A percentile compares a stretch with the other conserved stretches of the same genome.
These are phyloP conservation scores for Myathropa florea DNA, from an alignment of 2,888 invertebrate genomes.

Conservation along the genomic window DNA sequence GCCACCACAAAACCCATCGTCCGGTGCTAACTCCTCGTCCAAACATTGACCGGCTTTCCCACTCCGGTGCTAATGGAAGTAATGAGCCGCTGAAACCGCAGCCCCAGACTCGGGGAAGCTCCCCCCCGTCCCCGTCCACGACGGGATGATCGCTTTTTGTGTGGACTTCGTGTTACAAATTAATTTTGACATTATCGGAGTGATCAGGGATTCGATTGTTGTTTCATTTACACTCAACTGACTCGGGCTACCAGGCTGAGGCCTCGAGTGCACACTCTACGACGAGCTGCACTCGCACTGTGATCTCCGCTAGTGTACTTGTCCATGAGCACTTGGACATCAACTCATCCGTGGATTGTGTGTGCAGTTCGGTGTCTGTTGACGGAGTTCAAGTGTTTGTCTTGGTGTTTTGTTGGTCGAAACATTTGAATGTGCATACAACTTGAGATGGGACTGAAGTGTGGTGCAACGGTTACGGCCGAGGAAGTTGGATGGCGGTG, in stretches of 20 bases:
- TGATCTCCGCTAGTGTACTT: constrained; percentile 56
- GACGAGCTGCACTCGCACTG: constrained; percentile 10
- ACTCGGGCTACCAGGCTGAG: constrained; percentile 20
- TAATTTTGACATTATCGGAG: constrained; percentile 69
- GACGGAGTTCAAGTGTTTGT: constrained; percentile 68
- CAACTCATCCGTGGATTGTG: constrained; percentile 52
- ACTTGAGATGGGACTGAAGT: constrained; percentile 40
- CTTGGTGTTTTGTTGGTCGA: constrained; percentile 25
- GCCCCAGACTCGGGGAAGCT: neutral
- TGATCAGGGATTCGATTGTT: constrained; percentile 63
- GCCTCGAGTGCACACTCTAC: constrained; percentile 51
- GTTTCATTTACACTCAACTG: constrained; percentile 64
- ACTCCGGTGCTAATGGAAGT: constrained; percentile 62
- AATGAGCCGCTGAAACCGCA: constrained; percentile 66
- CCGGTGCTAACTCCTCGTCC: constrained; percentile 49
- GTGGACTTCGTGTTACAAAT: constrained; percentile 64
- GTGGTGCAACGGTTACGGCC: neutral
- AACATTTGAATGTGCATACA: constrained; percentile 48
- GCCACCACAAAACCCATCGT: neutral
- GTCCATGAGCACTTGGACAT: constrained; percentile 37
- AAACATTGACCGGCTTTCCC: constrained; percentile 38
- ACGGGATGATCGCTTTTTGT: neutral
- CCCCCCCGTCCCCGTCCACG: neutral
- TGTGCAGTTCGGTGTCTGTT: constrained; percentile 24
- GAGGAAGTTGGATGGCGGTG: neutral